Conservation (phyloP, 53 echinoderm and acorn worm genomes). For the Henricia sp. region DNA sequence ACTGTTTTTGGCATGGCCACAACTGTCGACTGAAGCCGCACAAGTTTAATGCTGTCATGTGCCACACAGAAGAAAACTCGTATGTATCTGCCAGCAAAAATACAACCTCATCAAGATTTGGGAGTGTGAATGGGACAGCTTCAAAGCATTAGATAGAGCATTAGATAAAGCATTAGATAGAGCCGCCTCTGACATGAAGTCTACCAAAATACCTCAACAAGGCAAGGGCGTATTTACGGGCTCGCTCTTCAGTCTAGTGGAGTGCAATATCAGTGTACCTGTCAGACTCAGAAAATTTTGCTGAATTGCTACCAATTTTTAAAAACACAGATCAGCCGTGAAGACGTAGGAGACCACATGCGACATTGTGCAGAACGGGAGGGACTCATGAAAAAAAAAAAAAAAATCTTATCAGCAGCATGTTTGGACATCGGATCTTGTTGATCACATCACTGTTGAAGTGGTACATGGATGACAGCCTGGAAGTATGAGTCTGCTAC, state of each 20-base stretch:
- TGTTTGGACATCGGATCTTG: background rate
- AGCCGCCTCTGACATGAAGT: too few relatives aligned
- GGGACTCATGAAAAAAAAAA: background rate
- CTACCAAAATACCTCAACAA: too few relatives aligned
- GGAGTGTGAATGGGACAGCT: background rate
- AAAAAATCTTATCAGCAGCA: background rate
- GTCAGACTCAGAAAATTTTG: background rate
- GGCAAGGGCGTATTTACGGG: background rate
- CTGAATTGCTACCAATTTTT: background rate
- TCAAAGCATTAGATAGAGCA: too few relatives aligned
- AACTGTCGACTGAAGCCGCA: background rate
- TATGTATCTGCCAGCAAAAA: background rate
- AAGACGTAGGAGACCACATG: background rate
- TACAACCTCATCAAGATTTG: background rate
- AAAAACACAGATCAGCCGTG: background rate
- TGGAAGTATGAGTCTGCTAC: background rate
- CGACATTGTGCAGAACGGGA: background rate
- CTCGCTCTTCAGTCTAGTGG: background rate
- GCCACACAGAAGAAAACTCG: background rate
- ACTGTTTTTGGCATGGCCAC: too few relatives aligned
- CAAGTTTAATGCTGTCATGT: background rate
- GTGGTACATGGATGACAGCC: background rate
- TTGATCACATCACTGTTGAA: background rate
- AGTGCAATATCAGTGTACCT: background rate
- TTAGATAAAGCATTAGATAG: too few relatives aligned